phyloP scores from a whole-genome alignment of 2,113 vertebrate genomes.

The Macquaria australasica region DNA sequence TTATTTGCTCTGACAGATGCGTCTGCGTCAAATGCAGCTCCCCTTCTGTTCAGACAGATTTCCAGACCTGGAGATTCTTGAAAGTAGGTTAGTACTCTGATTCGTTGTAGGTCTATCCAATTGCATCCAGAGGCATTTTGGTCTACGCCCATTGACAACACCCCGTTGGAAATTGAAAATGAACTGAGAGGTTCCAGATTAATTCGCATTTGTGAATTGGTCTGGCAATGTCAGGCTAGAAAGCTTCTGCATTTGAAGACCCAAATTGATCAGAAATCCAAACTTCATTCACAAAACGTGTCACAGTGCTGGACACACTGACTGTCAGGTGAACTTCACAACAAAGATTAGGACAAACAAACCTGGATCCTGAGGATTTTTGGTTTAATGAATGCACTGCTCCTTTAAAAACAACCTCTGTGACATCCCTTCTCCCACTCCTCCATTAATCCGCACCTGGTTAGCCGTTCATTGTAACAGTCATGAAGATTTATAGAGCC shows the following conservation, averaged over 20 bases:
- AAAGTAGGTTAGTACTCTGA: no score
- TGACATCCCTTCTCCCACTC: not conserved
- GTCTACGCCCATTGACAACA: no score
- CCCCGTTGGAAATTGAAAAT: no score
- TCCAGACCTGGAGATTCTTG: no score
- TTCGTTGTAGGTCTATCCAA: no score
- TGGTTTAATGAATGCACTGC: not conserved
- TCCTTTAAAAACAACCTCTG: slow-evolving; percentile 12
- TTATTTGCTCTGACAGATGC: no score
- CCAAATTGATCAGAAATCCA: not conserved
- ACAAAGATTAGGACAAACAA: not conserved
- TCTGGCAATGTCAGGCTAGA: not conserved
- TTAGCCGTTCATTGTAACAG: slow-evolving; percentile 84
- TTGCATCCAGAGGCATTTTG: no score
- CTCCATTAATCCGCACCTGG: slow-evolving; percentile 81
- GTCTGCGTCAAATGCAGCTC: no score
- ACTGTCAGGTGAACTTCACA: not conserved
- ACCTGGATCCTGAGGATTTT: not conserved
- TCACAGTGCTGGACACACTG: not conserved
- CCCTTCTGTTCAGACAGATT: no score
- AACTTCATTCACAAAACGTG: not conserved
- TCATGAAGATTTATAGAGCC: slow-evolving; percentile 68
- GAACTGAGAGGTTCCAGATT: no score
- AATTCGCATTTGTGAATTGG: no score
- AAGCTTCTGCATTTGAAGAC: not conserved